phyloP scores from a whole-genome alignment of 2,113 vertebrate genomes.

The Grus americana region DNA sequence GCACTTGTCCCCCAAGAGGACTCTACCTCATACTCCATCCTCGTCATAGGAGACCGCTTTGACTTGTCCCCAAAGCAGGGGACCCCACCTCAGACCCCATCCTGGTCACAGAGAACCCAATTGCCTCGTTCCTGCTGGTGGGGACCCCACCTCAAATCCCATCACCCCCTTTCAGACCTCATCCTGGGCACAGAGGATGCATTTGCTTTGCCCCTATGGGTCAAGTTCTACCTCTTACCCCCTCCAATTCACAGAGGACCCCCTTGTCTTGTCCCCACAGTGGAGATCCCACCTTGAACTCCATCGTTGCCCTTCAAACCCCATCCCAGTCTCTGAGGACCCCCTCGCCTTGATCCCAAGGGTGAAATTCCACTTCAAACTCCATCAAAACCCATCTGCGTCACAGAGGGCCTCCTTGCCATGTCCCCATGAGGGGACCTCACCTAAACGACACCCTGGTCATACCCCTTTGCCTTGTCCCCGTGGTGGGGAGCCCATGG shows the following conservation, averaged over 20 bases:
- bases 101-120: background rate
- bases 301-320: background rate
- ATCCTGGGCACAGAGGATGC: background rate
- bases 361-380: background rate
- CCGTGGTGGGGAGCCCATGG: fast-evolving
- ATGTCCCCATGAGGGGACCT: background rate
- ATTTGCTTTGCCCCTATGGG: background rate
- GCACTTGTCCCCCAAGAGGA: background rate
- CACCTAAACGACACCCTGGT: background rate
- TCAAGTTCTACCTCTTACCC: background rate
- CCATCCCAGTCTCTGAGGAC: background rate
- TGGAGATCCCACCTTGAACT: background rate
- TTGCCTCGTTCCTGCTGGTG: background rate
- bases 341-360: background rate
- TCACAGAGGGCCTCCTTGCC: background rate
- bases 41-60: background rate
- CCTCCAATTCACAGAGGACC: background rate
- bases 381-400: background rate
- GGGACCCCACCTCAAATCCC: background rate
- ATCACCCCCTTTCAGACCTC: background rate
- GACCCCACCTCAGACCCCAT: background rate
- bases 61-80: background rate
- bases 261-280: background rate
- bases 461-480: background rate
- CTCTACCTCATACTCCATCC: background rate